Evolutionary conservation across 2,888 invertebrate genomes (phyloP).

Genomic region (Sesamia inferens): DNA sequence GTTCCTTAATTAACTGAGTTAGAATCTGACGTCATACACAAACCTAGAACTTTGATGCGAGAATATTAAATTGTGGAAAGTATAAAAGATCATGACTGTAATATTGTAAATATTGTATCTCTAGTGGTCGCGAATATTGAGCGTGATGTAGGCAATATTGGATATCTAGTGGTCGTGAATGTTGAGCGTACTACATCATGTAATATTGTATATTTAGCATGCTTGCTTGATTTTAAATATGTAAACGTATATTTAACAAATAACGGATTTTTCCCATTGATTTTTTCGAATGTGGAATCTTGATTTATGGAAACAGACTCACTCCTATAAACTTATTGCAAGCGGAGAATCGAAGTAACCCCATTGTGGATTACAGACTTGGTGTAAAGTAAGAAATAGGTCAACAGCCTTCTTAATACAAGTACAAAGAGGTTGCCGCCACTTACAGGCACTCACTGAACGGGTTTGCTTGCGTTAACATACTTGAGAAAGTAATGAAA

Average conservation of each 20-base stretch:
- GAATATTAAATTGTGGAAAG: constrained; percentile 13
- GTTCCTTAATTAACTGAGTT: constrained; percentile 37
- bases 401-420: not conserved
- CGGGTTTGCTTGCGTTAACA: constrained; percentile 2
- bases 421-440: constrained; percentile 2
- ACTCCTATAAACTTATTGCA: not conserved
- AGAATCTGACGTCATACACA: constrained; percentile 20
- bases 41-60: constrained; percentile 27
- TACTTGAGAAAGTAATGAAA: not conserved
- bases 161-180: not conserved
- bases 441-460: not conserved
- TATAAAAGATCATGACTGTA: not conserved
- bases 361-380: not conserved
- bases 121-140: not conserved
- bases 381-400: not conserved
- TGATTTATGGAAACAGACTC: not conserved
- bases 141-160: too few relatives aligned
- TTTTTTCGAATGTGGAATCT: too few relatives aligned
- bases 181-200: too few relatives aligned
- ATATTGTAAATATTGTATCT: not conserved
- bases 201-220: too few relatives aligned
- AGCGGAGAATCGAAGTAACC: not conserved
- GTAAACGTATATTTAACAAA: too few relatives aligned
- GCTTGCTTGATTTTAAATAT: too few relatives aligned
- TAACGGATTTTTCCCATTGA: too few relatives aligned